These are phyloP conservation scores for Mastomys coucha DNA, from an alignment of 2,113 vertebrate genomes.

Conservation along the genomic window DNA sequence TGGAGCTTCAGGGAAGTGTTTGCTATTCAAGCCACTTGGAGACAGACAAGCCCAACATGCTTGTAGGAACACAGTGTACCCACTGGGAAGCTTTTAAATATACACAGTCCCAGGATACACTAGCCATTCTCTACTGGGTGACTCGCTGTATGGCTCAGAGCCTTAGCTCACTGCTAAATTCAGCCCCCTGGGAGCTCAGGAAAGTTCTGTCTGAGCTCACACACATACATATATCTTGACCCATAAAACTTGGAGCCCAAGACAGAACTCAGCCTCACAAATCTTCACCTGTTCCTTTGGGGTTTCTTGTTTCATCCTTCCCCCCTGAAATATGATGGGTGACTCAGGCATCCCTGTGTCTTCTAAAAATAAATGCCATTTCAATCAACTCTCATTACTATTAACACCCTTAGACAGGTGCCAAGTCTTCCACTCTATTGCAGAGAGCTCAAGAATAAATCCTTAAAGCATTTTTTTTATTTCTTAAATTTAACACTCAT, in stretches of 20 bases:
- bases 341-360: constrained; percentile 68
- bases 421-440: background rate
- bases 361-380: constrained; percentile 77
- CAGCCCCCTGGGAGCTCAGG: constrained; percentile 48
- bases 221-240: constrained; percentile 59
- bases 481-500: constrained; percentile 18
- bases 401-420: background rate
- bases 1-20: background rate
- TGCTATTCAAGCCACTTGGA: background rate
- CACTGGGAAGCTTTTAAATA: background rate
- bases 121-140: constrained; percentile 40
- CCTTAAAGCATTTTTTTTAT: background rate
- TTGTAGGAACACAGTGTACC: constrained; percentile 67
- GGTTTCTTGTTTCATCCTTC: constrained; percentile 62
- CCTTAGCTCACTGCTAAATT: constrained; percentile 85
- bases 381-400: constrained; percentile 60
- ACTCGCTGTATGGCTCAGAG: constrained; percentile 71
- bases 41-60: background rate
- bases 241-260: constrained; percentile 63
- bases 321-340: constrained; percentile 54
- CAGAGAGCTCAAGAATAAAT: constrained; percentile 24
- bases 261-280: constrained; percentile 67
- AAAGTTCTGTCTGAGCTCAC: constrained; percentile 68
- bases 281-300: constrained; percentile 73
- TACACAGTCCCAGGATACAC: constrained; percentile 12